Percentiles rank a stretch among this genome's conserved stretches.
Evolutionary conservation across 1,140 invertebrate genomes (phyloP).

Genomic region (Sinonovacula constricta): DNA sequence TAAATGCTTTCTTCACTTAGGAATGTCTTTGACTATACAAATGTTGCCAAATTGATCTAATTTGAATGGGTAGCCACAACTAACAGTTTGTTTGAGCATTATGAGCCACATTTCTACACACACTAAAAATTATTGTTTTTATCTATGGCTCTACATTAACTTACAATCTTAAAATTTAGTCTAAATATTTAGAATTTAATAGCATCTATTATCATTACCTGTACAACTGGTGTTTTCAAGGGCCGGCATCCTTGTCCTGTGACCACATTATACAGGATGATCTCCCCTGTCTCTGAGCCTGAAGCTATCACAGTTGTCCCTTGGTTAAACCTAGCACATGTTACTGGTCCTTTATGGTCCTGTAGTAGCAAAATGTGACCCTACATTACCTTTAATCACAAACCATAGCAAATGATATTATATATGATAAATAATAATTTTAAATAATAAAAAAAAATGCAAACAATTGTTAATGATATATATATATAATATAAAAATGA

Average conservation of each 20-base stretch:
- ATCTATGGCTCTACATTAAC: too few species aligned
- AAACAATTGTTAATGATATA: neutral
- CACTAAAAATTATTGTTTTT: too few species aligned
- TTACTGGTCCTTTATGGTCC: constrained; percentile 73
- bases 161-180: too few species aligned
- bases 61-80: too few species aligned
- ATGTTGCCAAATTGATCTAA: too few species aligned
- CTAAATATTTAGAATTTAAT: too few species aligned
- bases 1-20: too few species aligned
- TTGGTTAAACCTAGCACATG: constrained; percentile 71
- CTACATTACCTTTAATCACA: neutral
- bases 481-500: neutral
- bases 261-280: constrained; percentile 75
- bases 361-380: constrained; percentile 52
- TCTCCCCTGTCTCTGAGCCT: constrained; percentile 74
- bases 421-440: neutral
- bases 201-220: too few species aligned
- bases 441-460: neutral
- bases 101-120: too few species aligned
- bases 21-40: too few species aligned
- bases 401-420: too few species aligned
- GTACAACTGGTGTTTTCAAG: constrained; percentile 67
- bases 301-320: constrained; percentile 74
- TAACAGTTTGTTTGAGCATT: too few species aligned
- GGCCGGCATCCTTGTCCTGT: constrained; percentile 72